Evolutionary conservation across 2,888 invertebrate genomes (phyloP), one percentile per base, ranked within the genome.

Genomic region (Tyria jacobaeae): DNA sequence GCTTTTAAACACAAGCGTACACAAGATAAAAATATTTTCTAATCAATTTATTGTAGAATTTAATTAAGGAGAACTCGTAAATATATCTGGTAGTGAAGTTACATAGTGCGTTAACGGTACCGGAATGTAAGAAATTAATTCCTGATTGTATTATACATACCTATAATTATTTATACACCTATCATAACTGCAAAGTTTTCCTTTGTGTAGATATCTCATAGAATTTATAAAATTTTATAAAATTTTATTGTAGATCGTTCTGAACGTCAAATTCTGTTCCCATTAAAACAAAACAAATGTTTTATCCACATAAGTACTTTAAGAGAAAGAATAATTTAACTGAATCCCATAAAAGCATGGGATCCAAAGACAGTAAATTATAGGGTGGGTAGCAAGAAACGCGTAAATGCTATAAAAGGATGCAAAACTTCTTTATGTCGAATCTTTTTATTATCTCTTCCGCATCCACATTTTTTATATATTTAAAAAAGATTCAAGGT

Each of bases 41-140:
- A 68, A 74, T 68, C 63, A 68, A 80, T 79, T 78, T 70, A 69
- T 76, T 80, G 74, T 72, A 70, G 80, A 82, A 87, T 85, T 86
- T 86, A 86, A 87, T 87, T 87, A 85, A 78, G 59, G 60, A 50
- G n/a, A 49, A 61, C 66, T 83, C 86, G 85, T 87, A 88, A 88
- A 88, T 87, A 86, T 81, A 70, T 83, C 82, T 76, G 62, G 64
- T 73, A 72, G 73, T 57, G 61, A 24, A 76, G 71, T 65, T 64
- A 62, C 67, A 60, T 57, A 47, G 66, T 63, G 52, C 52, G 51
- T 25, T 24, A 31, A 0, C 17, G 27, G 49, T 41, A 39, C 25
- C 14, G 39, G 53, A 48, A 41, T 60, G 31, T 17, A 44, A 55
- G 27, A 25, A 34, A 34, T 50, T 48, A 41, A 55, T 41, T 25